Base-by-base conservation (phyloP, 23 tunicate genomes). In the Botrylloides violaceus region DNA sequence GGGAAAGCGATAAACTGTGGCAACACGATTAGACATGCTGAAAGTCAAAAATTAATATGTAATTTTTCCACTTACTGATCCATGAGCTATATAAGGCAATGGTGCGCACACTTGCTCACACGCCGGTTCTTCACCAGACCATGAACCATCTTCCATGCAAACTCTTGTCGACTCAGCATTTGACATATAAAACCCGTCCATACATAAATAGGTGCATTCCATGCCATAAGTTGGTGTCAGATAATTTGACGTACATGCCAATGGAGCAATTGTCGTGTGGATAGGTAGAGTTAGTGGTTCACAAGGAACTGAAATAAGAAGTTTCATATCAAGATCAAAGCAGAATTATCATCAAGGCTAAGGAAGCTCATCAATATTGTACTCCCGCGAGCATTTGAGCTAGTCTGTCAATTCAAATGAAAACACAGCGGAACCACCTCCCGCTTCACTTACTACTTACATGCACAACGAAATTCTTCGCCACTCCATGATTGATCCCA, bases 401-500 rank as follows among this genome's bases (percentile, higher is more conserved):
- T n/a, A n/a, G n/a, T n/a, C n/a, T n/a, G n/a, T n/a, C n/a, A n/a
- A n/a, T n/a, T n/a, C n/a, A n/a, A n/a, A n/a, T n/a, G n/a, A n/a
- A n/a, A n/a, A n/a, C n/a, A n/a, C n/a, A n/a, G n/a, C n/a, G n/a
- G n/a, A n/a, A n/a, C n/a, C n/a, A n/a, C n/a, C n/a, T n/a, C n/a
- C n/a, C n/a, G n/a, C n/a, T n/a, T n/a, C n/a, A n/a, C n/a, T n/a
- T n/a, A n/a, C n/a, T n/a, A n/a, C 77, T 19, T 72, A 80, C 85
- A 71, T 39, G 77, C 74, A 55, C 85, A 80, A 25, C 31, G 31
- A 38, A 64, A 49, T n/a, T 23, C 58, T 15, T 2, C 32, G 29
- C 75, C 75, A 60, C 80, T 79, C 91, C 91, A 83, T 4, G 55
- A 58, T 25, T 82, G 82, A 77, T 83, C 73, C 82, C 82, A 77